Conservation (phyloP, 2,888 invertebrate genomes). For the Tyria jacobaeae region DNA sequence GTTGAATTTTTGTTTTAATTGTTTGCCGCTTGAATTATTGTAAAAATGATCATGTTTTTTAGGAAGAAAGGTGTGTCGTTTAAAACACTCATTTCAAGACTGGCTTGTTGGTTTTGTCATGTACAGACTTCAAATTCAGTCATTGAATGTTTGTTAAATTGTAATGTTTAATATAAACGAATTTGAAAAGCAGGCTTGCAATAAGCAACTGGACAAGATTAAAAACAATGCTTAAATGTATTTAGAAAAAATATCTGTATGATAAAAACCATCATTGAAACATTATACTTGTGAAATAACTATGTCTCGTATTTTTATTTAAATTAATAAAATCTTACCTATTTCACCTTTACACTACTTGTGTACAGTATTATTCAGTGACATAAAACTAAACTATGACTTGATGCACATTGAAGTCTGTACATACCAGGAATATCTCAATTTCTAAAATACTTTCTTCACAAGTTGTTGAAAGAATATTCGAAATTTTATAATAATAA, state of each 20-base stretch:
- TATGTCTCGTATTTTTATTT: background rate
- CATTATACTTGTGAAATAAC: conserved; percentile 3
- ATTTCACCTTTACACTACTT: background rate
- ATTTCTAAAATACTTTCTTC: background rate
- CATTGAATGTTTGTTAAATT: background rate
- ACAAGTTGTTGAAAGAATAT: conserved; percentile 23
- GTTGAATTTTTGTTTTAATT: conserved; percentile 24
- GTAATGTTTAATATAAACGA: no score
- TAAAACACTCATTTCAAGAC: background rate
- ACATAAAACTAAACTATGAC: background rate
- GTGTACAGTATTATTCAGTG: background rate
- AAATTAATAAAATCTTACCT: background rate
- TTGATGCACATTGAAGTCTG: conserved; percentile 6
- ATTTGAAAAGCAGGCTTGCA: no score
- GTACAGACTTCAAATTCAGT: conserved; percentile 1
- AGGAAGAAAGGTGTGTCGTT: background rate
- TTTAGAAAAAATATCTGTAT: background rate
- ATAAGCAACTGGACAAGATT: no score
- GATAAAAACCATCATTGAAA: background rate
- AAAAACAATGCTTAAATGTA: background rate
- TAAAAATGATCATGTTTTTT: background rate
- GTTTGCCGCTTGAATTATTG: background rate
- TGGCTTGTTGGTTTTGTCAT: background rate
- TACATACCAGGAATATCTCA: background rate
- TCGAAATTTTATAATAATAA: background rate